These are phyloP conservation scores for Epinephelus malabaricus DNA, from an alignment of 2,797 vertebrate species.

Conservation along the genomic window DNA sequence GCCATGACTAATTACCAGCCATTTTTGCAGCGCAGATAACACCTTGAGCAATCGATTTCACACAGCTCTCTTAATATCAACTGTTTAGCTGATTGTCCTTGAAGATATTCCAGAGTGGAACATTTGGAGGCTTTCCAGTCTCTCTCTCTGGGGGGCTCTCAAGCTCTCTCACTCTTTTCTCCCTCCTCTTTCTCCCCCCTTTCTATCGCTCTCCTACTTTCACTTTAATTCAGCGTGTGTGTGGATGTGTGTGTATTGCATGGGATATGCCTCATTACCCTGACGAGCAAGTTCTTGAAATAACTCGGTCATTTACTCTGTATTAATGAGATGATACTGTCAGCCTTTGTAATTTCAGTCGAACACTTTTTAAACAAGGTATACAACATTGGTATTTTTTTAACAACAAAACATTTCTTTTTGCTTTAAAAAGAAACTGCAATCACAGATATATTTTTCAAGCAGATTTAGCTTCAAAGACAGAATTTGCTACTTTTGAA, in stretches of 20 bases:
- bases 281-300: conserved; percentile 66
- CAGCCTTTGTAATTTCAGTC: conserved; percentile 47
- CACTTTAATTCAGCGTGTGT: conserved; percentile 43
- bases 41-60: conserved; percentile 84
- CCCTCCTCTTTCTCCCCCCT: not conserved
- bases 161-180: conserved; percentile 30
- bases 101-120: conserved; percentile 81
- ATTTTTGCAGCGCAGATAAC: conserved; percentile 78
- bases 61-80: conserved; percentile 81
- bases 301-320: conserved; percentile 52
- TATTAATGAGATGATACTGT: conserved; percentile 56
- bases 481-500: conserved; percentile 31
- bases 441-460: conserved; percentile 11
- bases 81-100: conserved; percentile 84
- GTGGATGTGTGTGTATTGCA: conserved; percentile 28
- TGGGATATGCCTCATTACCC: conserved; percentile 68
- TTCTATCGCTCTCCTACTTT: conserved; percentile 17
- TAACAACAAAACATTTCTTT: not conserved
- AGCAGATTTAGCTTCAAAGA: conserved; percentile 37
- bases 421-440: conserved; percentile 1
- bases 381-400: not conserved
- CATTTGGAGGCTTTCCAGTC: conserved; percentile 72
- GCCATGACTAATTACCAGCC: conserved; percentile 84
- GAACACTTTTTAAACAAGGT: conserved; percentile 38
- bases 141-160: conserved; percentile 37